Conservation (phyloP, 1,140 invertebrate genomes). For the Meloidogyne floridensis region DNA sequence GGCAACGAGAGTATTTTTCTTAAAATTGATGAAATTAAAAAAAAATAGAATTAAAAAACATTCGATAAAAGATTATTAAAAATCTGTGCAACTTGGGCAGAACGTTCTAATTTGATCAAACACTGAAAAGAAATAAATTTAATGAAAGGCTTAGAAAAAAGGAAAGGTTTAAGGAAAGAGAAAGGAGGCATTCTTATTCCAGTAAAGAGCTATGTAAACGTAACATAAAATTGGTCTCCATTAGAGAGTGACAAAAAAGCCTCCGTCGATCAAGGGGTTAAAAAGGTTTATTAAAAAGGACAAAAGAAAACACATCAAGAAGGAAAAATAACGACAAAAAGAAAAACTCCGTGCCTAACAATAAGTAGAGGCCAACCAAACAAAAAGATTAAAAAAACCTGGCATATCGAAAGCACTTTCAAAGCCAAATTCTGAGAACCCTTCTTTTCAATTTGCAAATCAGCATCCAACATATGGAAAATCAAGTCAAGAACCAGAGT, state of each 20-base stretch:
- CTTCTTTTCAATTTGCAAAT: slow-evolving; percentile 28
- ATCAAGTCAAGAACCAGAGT: slow-evolving; percentile 48
- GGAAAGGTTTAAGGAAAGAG: neutral
- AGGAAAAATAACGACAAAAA: too few relatives aligned
- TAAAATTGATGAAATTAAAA: neutral
- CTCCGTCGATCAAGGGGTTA: too few relatives aligned
- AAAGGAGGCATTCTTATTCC: too few relatives aligned
- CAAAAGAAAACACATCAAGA: too few relatives aligned
- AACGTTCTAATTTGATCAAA: slow-evolving; percentile 60
- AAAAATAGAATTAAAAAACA: neutral
- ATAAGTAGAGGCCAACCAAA: too few relatives aligned
- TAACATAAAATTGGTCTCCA: too few relatives aligned
- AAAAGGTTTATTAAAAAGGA: too few relatives aligned
- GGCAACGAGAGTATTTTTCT: slow-evolving; percentile 29
- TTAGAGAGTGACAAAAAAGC: too few relatives aligned
- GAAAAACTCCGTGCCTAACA: too few relatives aligned
- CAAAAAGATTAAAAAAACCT: neutral
- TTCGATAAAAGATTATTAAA: slow-evolving; percentile 40
- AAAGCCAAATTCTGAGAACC: slow-evolving; percentile 51
- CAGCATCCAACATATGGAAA: slow-evolving; percentile 47
- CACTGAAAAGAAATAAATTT: slow-evolving; percentile 39
- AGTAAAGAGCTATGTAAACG: too few relatives aligned
- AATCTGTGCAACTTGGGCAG: slow-evolving; percentile 54
- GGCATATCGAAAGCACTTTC: slow-evolving; percentile 2
- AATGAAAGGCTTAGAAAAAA: too few relatives aligned